A percentile compares a stretch with the other conserved stretches of the same genome.
These are phyloP conservation scores for Peucedramus taeniatus DNA, from an alignment of 2,113 vertebrate species.

Conservation along the genomic window DNA sequence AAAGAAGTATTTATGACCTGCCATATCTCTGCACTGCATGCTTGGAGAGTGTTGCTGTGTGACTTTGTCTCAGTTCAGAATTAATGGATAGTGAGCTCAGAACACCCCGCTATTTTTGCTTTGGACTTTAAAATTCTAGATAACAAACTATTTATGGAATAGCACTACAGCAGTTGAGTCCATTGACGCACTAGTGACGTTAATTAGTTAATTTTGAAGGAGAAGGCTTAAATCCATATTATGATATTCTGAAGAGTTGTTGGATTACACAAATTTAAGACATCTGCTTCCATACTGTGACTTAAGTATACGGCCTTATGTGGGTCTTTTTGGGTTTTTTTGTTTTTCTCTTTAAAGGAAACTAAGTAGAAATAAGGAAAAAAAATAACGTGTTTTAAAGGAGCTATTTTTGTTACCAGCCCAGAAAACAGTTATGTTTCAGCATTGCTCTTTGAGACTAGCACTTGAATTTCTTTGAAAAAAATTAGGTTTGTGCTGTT, in stretches of 20 bases:
- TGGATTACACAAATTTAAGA: not conserved
- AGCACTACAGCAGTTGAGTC: not conserved
- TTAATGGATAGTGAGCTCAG: not conserved
- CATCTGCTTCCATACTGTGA: not conserved
- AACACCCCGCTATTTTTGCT: not conserved
- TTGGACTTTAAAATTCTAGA: not conserved
- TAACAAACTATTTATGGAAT: not conserved
- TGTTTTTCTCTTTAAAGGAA: not conserved
- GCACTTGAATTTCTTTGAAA: not conserved
- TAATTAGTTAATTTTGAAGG: not conserved
- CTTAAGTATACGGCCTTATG: not conserved
- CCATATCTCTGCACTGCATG: not conserved
- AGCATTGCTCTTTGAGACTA: not conserved
- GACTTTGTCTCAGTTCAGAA: not conserved
- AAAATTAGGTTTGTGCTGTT: not conserved
- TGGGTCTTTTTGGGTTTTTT: fast-evolving
- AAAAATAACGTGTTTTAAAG: not conserved
- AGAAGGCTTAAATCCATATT: not conserved
- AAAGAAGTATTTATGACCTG: no score
- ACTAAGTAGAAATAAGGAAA: not conserved
- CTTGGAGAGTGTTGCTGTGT: not conserved
- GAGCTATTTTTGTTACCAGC: not conserved
- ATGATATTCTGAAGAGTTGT: not conserved
- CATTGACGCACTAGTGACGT: not conserved
- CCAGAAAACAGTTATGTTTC: not conserved